phyloP scores from a whole-genome alignment of 2,113 vertebrate genomes.

The Serilophus lunatus region DNA sequence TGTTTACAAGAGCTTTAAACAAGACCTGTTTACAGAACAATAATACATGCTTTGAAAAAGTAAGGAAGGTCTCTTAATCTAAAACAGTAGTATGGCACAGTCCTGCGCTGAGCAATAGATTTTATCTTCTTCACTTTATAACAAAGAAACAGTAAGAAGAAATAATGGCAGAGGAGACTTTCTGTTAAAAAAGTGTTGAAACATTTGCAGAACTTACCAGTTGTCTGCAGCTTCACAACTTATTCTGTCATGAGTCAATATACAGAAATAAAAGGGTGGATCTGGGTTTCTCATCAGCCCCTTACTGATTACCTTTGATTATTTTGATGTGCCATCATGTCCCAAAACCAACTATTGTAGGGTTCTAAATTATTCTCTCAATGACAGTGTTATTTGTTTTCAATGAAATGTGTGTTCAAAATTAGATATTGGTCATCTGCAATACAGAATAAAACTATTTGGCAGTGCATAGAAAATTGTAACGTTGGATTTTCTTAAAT shows the following conservation, averaged over 20 bases:
- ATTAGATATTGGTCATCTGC: background rate
- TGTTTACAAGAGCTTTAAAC: too few species aligned
- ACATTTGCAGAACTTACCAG: background rate
- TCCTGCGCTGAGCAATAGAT: background rate
- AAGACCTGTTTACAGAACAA: background rate
- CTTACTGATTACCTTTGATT: background rate
- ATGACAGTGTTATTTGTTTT: background rate
- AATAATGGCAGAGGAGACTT: background rate
- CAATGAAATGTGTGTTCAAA: background rate
- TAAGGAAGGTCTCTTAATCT: too few species aligned
- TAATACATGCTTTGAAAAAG: background rate
- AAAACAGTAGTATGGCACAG: background rate
- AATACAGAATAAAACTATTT: background rate
- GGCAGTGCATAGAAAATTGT: background rate
- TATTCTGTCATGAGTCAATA: background rate
- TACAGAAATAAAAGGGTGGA: background rate
- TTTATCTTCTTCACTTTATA: background rate
- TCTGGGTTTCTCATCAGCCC: background rate
- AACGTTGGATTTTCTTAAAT: background rate
- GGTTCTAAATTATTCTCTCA: background rate
- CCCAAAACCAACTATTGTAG: background rate
- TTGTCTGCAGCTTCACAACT: background rate
- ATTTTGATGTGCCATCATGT: background rate
- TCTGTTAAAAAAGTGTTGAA: background rate
- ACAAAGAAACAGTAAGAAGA: background rate